A percentile compares a stretch with the other conserved stretches of the same genome.
Conservation (phyloP, 1,140 invertebrate genomes). For the Cecropterus lyciades region DNA sequence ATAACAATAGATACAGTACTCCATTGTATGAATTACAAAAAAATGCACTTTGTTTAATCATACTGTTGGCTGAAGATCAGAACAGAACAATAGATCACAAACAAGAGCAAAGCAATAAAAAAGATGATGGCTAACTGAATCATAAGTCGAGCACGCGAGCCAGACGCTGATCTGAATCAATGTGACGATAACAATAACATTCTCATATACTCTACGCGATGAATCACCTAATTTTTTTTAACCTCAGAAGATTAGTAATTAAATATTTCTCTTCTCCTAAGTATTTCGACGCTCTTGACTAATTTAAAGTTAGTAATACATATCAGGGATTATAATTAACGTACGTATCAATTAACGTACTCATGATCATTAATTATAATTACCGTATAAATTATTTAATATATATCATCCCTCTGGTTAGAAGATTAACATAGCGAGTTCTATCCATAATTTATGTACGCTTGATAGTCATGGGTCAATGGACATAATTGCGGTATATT, state of each 20-base stretch:
- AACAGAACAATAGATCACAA: slow-evolving; percentile 1
- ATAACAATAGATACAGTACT: background rate
- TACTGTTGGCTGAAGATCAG: slow-evolving; percentile 9
- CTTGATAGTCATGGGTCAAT: slow-evolving; percentile 49
- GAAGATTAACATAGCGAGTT: background rate
- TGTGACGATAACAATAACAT: slow-evolving; percentile 17
- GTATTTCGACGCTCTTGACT: background rate
- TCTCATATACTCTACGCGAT: no score
- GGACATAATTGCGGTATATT: slow-evolving; percentile 17
- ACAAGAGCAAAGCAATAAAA: slow-evolving; percentile 14
- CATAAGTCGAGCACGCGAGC: slow-evolving; percentile 14
- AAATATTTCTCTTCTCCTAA: no score
- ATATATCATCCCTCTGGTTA: background rate
- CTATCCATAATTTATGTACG: slow-evolving; percentile 49
- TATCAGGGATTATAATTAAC: background rate
- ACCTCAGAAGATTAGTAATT: no score
- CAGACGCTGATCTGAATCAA: slow-evolving; percentile 20
- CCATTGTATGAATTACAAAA: background rate
- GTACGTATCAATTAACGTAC: background rate
- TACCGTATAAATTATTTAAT: slow-evolving; percentile 10
- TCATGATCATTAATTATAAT: slow-evolving; percentile 11
- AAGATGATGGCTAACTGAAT: slow-evolving; percentile 26
- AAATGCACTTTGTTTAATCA: slow-evolving; percentile 2
- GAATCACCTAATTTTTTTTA: no score
- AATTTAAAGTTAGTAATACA: background rate